Evolutionary conservation across 2,113 vertebrate genomes (phyloP).

Genomic region (Sphaerodactylus townsendi): DNA sequence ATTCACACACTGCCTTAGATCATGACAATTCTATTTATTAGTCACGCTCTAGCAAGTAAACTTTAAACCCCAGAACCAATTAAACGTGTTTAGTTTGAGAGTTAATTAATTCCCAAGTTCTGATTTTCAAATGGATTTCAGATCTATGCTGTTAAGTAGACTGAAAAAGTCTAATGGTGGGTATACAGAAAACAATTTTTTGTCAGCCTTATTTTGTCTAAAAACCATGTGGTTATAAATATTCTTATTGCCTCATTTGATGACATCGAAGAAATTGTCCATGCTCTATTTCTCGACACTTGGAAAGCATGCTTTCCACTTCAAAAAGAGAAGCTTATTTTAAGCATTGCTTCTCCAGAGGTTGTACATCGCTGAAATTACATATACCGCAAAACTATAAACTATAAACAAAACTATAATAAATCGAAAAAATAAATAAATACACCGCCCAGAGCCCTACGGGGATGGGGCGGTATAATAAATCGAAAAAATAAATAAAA

Average conservation of each 20-base stretch:
- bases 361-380: not conserved
- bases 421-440: too few relatives aligned
- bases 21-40: conserved; percentile 76
- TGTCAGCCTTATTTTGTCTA: conserved; percentile 16
- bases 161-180: conserved; percentile 24
- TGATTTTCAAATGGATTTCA: conserved; percentile 67
- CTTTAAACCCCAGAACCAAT: conserved; percentile 69
- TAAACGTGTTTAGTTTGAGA: conserved; percentile 69
- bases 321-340: not conserved
- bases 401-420: too few relatives aligned
- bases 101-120: conserved; percentile 68
- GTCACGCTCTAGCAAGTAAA: conserved; percentile 68
- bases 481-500: too few relatives aligned
- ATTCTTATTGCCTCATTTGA: not conserved
- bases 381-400: not conserved
- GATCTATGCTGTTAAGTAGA: conserved; percentile 24
- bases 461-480: too few relatives aligned
- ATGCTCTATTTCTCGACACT: conserved; percentile 21
- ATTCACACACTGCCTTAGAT: conserved; percentile 52
- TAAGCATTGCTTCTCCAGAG: not conserved
- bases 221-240: conserved; percentile 13
- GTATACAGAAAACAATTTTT: conserved; percentile 2
- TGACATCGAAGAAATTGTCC: conserved; percentile 19
- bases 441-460: too few relatives aligned
- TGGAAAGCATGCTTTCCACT: not conserved